A percentile compares a stretch with the other conserved stretches of the same genome.
Evolutionary conservation across 2,888 invertebrate species (phyloP).

Genomic region (Spilarctia lutea): DNA sequence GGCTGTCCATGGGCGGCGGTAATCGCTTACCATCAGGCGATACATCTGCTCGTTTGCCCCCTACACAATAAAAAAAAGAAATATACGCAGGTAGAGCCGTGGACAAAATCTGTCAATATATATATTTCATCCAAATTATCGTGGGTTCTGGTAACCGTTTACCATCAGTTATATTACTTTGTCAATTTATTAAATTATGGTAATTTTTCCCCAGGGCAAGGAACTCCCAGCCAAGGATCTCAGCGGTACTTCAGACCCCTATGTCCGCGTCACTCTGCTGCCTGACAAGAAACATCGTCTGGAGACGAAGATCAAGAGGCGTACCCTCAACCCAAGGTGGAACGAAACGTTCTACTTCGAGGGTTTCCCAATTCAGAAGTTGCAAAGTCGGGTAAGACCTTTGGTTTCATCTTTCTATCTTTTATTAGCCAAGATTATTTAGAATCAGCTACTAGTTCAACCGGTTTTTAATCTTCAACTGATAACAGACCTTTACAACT

Average conservation of each 20-base stretch:
- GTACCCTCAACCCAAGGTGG: constrained; percentile 96
- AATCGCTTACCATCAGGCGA: no score
- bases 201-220: constrained; percentile 89
- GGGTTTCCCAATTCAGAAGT: constrained; percentile 97
- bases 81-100: no score
- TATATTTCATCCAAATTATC: neutral
- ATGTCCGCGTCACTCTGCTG: constrained; percentile 94
- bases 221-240: constrained; percentile 97
- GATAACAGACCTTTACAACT: no score
- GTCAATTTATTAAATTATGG: neutral
- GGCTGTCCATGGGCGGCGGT: no score
- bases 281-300: constrained; percentile 97
- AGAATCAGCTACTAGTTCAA: no score
- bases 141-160: neutral
- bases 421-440: no score
- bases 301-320: constrained; percentile 96
- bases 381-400: constrained; percentile 91
- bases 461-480: no score
- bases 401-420: neutral
- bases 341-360: constrained; percentile 98
- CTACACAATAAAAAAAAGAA: no score
- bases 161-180: neutral
- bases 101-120: no score
- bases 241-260: constrained; percentile 97
- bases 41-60: no score